phyloP scores from a whole-genome alignment of 2,888 invertebrate species.

The Drosophila testacea region DNA sequence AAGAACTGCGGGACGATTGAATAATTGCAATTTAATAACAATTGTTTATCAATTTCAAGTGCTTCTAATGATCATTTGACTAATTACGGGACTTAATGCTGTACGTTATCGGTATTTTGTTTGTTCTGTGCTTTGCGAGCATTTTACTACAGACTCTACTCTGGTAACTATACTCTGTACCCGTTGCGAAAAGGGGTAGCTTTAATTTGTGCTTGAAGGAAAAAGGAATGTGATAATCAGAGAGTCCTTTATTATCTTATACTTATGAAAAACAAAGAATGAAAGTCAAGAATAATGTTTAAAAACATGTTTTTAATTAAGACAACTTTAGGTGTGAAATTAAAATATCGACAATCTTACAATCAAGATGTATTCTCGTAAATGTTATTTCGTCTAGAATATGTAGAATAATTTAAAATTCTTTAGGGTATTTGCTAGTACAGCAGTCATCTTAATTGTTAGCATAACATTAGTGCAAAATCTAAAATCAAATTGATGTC shows the following conservation, averaged over 20 bases:
- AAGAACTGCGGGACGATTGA: neutral
- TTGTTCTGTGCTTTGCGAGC: constrained; percentile 57
- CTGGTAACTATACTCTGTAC: constrained; percentile 38
- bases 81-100: constrained; percentile 52
- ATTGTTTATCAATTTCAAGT: constrained; percentile 8
- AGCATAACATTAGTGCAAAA: neutral
- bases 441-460: neutral
- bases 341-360: no score
- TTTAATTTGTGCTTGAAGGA: neutral
- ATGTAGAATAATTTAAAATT: neutral
- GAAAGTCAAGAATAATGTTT: neutral
- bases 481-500: neutral
- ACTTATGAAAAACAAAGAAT: neutral
- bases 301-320: no score
- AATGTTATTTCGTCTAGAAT: neutral
- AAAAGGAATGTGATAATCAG: neutral
- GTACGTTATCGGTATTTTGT: constrained; percentile 56
- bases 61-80: constrained; percentile 8
- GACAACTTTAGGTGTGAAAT: no score
- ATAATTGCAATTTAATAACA: neutral
- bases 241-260: neutral
- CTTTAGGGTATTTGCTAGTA: neutral
- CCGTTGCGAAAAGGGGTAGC: neutral
- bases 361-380: no score
- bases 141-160: constrained; percentile 56